Percentiles rank a stretch among this genome's conserved stretches.
Conservation (phyloP, 2,888 invertebrate species). For the Cantharis rustica region DNA sequence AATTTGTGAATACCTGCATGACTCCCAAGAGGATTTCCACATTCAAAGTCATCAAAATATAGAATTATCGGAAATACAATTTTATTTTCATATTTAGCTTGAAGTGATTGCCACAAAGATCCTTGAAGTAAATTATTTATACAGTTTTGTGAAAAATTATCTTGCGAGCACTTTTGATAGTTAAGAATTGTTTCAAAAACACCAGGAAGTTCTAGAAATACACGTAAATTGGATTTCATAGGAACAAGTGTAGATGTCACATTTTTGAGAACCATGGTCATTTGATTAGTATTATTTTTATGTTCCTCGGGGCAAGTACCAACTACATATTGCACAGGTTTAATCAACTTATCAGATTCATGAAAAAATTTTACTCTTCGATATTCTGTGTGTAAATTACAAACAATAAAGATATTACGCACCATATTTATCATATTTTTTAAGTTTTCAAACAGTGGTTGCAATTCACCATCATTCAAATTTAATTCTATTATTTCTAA, state of each 20-base stretch:
- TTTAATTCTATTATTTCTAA: neutral
- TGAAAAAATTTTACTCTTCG: neutral
- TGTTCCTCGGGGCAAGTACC: no score
- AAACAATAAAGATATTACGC: neutral
- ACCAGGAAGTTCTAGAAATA: neutral
- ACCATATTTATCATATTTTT: neutral
- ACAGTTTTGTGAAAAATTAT: no score
- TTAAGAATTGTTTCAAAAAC: neutral
- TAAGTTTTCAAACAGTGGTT: neutral
- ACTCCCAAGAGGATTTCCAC: conserved; percentile 13
- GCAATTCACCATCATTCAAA: neutral
- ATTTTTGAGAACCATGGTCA: no score
- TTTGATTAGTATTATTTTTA: no score
- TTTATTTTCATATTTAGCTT: no score
- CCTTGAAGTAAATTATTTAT: neutral
- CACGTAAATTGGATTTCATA: neutral
- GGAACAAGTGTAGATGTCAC: neutral
- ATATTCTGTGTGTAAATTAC: conserved; percentile 7
- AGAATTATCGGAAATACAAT: neutral
- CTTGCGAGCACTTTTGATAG: neutral
- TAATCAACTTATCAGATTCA: no score
- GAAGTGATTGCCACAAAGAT: neutral
- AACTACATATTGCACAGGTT: no score
- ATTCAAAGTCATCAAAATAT: conserved; percentile 33
- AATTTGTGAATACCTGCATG: conserved; percentile 33